phyloP scores from a whole-genome alignment of 1,140 invertebrate species.

The Pygmarrhopalites habei region DNA sequence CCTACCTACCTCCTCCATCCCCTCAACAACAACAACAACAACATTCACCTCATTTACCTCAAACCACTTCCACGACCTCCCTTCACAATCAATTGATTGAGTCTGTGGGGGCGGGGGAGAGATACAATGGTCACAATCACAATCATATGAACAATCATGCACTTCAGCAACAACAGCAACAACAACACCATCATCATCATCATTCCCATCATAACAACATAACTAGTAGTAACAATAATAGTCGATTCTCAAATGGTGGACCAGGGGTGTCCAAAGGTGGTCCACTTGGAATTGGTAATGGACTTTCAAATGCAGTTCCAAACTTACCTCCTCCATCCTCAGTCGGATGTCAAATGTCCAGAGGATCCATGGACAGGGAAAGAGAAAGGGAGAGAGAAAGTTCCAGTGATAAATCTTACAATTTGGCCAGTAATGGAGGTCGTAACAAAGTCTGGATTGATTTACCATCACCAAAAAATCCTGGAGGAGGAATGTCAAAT shows the following conservation, averaged over 20 bases:
- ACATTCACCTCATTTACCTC: slow-evolving; percentile 3
- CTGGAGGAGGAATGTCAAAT: neutral
- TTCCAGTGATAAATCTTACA: neutral
- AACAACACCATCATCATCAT: slow-evolving; percentile 5
- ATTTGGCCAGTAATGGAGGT: neutral
- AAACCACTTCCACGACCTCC: slow-evolving; percentile 25
- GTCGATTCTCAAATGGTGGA: slow-evolving; percentile 12
- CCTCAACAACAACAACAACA: slow-evolving; percentile 19
- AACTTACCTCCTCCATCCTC: slow-evolving; percentile 4
- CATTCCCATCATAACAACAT: slow-evolving; percentile 4
- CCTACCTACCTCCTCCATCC: slow-evolving; percentile 1
- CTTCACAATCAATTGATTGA: slow-evolving; percentile 34
- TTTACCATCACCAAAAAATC: neutral
- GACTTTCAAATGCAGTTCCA: slow-evolving; percentile 12
- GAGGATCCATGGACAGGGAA: too few relatives aligned
- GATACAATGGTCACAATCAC: slow-evolving; percentile 20
- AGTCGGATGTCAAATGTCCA: too few relatives aligned
- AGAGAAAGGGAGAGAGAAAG: too few relatives aligned
- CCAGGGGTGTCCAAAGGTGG: slow-evolving; percentile 19
- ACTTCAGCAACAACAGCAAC: slow-evolving; percentile 9
- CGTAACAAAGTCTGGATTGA: neutral
- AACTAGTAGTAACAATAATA: slow-evolving; percentile 12
- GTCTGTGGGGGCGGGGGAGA: slow-evolving; percentile 19
- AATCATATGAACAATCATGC: slow-evolving; percentile 16
- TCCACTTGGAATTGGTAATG: slow-evolving; percentile 18